Conservation (phyloP, 1,140 invertebrate species). For the Thereuonema tuberculata region DNA sequence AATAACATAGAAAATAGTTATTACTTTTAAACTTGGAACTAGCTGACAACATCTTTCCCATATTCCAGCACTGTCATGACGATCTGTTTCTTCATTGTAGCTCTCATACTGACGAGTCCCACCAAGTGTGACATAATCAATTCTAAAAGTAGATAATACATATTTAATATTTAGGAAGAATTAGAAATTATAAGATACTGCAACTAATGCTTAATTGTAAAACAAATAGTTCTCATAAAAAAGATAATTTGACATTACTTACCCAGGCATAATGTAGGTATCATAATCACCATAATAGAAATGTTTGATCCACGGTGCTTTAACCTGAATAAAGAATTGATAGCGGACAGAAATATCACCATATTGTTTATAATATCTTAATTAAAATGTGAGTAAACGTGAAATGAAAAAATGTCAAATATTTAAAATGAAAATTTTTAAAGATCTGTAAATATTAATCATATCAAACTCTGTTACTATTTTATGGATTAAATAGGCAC, state of each 20-base stretch:
- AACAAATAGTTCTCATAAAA: background rate
- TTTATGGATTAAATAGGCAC: no score
- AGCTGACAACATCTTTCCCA: conserved; percentile 53
- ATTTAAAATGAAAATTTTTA: no score
- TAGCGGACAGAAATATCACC: background rate
- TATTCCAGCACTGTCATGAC: conserved; percentile 55
- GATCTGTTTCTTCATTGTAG: conserved; percentile 49
- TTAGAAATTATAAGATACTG: background rate
- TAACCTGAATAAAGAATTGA: conserved; percentile 38
- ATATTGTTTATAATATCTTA: no score
- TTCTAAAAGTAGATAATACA: conserved; percentile 28
- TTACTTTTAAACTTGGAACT: conserved; percentile 47
- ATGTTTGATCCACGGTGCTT: conserved; percentile 77
- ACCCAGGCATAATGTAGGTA: conserved; percentile 67
- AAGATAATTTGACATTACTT: conserved; percentile 10
- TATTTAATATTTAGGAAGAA: background rate
- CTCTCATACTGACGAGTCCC: conserved; percentile 67
- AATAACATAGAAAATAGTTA: no score
- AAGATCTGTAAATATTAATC: no score
- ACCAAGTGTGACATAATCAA: conserved; percentile 57
- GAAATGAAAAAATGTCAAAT: no score
- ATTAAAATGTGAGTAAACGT: no score
- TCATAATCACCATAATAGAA: conserved; percentile 70
- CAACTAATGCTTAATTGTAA: background rate
- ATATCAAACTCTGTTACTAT: no score